Conservation (phyloP, 1,140 invertebrate genomes). For the Callitettix versicolor region DNA sequence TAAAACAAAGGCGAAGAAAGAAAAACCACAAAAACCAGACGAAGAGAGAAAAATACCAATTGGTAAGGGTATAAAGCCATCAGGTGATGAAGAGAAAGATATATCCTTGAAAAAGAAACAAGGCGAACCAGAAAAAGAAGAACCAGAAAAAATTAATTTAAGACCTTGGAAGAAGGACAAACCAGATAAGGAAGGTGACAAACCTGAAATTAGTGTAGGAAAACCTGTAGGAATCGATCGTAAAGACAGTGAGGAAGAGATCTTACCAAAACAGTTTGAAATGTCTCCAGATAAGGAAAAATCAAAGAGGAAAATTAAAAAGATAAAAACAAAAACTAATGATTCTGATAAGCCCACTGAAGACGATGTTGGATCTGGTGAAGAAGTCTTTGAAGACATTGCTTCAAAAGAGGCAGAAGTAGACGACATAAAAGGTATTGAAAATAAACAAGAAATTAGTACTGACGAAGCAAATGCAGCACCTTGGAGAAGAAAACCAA, state of each 20-base stretch:
- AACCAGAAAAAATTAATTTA: conserved; percentile 24
- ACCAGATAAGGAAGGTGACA: conserved; percentile 11
- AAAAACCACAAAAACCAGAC: conserved; percentile 17
- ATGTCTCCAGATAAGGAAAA: conserved; percentile 15
- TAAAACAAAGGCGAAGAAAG: conserved; percentile 27
- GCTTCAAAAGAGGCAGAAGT: not conserved
- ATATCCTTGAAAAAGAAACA: conserved; percentile 35
- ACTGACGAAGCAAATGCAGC: not conserved
- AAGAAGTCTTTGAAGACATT: no score
- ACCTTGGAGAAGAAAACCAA: not conserved
- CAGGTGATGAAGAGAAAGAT: conserved; percentile 30
- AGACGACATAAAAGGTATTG: not conserved
- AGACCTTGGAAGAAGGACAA: conserved; percentile 24
- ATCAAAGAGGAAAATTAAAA: conserved; percentile 12
- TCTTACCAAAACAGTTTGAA: conserved; percentile 12
- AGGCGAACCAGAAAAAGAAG: conserved; percentile 28
- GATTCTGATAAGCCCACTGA: no score
- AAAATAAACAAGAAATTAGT: not conserved
- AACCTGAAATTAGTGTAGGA: conserved; percentile 9
- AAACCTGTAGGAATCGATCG: conserved; percentile 20
- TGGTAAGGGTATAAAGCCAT: conserved; percentile 31
- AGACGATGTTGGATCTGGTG: no score
- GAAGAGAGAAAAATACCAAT: conserved; percentile 35
- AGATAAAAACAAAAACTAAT: conserved; percentile 12
- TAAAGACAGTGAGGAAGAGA: conserved; percentile 18